Evolutionary conservation across 2,888 invertebrate species (phyloP).

Genomic region (Ophraella communa): DNA sequence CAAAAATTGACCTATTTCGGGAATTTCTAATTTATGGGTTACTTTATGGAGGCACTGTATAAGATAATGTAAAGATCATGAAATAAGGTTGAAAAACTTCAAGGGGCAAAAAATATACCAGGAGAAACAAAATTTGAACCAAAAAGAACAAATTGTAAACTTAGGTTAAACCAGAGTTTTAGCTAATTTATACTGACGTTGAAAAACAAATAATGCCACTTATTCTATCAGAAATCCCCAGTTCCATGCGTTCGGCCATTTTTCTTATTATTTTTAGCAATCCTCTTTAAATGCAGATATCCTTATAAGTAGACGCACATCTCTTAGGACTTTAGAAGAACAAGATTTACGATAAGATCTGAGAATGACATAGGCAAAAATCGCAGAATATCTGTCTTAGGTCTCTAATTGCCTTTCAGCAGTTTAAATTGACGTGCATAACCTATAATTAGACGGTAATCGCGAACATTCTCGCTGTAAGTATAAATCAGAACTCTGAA

Average conservation of each 20-base stretch:
- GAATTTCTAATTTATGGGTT: too few species aligned
- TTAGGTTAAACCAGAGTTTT: too few species aligned
- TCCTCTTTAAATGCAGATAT: neutral
- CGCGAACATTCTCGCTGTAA: conserved; percentile 4
- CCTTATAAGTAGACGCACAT: conserved; percentile 13
- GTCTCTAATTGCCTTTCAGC: conserved; percentile 31
- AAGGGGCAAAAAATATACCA: too few species aligned
- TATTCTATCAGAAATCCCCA: neutral
- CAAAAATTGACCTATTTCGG: too few species aligned
- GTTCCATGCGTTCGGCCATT: neutral
- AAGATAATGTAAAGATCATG: too few species aligned
- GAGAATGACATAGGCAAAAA: conserved; percentile 24
- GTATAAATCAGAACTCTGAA: conserved; percentile 14
- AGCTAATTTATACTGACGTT: too few species aligned
- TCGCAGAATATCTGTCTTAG: conserved; percentile 13
- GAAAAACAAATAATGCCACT: too few species aligned
- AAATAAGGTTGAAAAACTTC: too few species aligned
- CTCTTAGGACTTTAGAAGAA: conserved; percentile 4
- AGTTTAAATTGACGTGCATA: conserved; percentile 26
- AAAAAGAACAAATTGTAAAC: too few species aligned
- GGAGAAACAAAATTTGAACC: too few species aligned
- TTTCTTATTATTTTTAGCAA: neutral
- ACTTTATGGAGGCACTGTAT: too few species aligned
- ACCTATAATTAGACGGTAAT: conserved; percentile 21
- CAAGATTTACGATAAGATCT: conserved; percentile 23